Percentiles rank a stretch among this genome's conserved stretches.
Evolutionary conservation across 1,140 invertebrate genomes (phyloP).

Genomic region (Uloborus diversus): DNA sequence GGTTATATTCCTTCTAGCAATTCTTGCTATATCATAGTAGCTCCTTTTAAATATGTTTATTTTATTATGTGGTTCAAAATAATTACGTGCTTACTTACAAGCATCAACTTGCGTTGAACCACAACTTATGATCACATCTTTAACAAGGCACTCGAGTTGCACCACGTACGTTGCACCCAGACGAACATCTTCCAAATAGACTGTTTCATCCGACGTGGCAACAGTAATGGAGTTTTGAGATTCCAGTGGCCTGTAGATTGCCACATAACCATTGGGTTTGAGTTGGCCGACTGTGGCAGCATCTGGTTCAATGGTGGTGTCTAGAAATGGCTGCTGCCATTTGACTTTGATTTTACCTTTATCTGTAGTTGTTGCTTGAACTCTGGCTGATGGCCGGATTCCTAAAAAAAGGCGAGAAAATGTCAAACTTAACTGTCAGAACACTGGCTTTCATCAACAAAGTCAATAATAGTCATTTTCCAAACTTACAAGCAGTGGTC

Average conservation of each 20-base stretch:
- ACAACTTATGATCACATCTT: neutral
- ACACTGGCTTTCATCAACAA: too few relatives aligned
- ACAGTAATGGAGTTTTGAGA: neutral
- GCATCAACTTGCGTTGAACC: slow-evolving; percentile 14
- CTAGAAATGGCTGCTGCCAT: slow-evolving; percentile 1
- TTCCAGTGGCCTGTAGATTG: neutral
- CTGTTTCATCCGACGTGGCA: neutral
- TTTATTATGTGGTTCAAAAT: too few relatives aligned
- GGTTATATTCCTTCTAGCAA: too few relatives aligned
- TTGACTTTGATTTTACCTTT: slow-evolving; percentile 36
- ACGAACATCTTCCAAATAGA: slow-evolving; percentile 22
- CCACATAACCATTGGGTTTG: neutral
- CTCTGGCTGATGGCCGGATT: neutral
- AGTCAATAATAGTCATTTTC: too few relatives aligned
- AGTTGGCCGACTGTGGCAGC: neutral
- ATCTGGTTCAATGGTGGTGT: neutral
- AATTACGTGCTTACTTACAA: slow-evolving; percentile 10
- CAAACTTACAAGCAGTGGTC: too few relatives aligned
- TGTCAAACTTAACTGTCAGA: neutral
- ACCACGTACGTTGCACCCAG: slow-evolving; percentile 30
- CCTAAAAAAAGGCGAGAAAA: neutral
- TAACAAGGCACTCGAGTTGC: neutral
- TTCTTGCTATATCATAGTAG: neutral
- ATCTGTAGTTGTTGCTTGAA: slow-evolving; percentile 24
- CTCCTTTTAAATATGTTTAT: too few relatives aligned